These are phyloP conservation scores for Rhipidura dahli DNA, from an alignment of 2,113 vertebrate species.

Conservation along the genomic window DNA sequence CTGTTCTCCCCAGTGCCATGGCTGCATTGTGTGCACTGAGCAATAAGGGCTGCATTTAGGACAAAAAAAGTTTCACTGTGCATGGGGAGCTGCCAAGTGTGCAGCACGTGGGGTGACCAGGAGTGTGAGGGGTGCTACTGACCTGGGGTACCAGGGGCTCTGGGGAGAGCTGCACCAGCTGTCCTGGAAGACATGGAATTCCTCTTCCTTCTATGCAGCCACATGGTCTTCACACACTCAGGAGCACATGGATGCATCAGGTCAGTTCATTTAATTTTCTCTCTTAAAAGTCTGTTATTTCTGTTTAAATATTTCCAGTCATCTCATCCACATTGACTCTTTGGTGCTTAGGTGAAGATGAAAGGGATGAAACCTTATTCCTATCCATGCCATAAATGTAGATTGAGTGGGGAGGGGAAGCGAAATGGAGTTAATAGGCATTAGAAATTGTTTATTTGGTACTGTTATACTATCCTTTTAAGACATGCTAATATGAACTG, in stretches of 20 bases:
- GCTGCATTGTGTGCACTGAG: neutral
- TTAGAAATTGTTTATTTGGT: neutral
- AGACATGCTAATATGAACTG: neutral
- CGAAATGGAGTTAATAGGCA: neutral
- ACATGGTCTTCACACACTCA: neutral
- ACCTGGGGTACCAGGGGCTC: neutral
- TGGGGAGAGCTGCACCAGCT: neutral
- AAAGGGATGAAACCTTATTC: neutral
- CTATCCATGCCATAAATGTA: neutral
- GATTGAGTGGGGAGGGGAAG: neutral
- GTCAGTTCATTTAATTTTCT: neutral
- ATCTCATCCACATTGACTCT: neutral
- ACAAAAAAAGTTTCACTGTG: too few species aligned
- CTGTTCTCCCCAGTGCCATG: neutral
- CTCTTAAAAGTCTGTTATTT: neutral
- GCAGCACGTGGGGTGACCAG: neutral
- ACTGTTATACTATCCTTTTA: neutral
- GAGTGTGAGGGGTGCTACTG: neutral
- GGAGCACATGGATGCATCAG: neutral
- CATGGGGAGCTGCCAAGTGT: rapidly evolving
- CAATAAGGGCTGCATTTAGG: neutral
- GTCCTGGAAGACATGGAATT: neutral
- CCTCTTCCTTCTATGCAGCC: neutral
- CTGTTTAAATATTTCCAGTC: neutral
- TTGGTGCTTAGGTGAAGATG: neutral